Evolutionary conservation across 2,888 invertebrate species (phyloP).

Genomic region (Hypercompe scribonia): DNA sequence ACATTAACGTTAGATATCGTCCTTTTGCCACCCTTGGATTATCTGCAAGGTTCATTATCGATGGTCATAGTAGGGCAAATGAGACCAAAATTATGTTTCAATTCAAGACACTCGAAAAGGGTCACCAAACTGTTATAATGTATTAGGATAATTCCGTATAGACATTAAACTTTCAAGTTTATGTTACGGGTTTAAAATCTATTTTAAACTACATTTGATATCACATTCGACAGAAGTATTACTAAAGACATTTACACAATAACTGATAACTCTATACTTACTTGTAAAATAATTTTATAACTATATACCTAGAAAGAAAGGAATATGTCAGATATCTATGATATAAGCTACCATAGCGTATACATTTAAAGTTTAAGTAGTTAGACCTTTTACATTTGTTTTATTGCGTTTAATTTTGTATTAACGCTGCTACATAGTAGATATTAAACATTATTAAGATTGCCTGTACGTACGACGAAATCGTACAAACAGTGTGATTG

Average conservation of each 20-base stretch:
- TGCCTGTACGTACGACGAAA: too few relatives aligned
- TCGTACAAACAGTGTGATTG: too few relatives aligned
- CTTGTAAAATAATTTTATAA: neutral
- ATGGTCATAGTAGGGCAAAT: constrained; percentile 28
- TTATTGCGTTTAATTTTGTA: neutral
- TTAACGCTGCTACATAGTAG: too few relatives aligned
- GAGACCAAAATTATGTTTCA: constrained; percentile 37
- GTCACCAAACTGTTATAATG: constrained; percentile 13
- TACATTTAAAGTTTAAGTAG: neutral
- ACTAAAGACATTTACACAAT: neutral
- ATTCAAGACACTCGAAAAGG: constrained; percentile 15
- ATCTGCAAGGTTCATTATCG: constrained; percentile 40
- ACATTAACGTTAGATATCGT: constrained; percentile 45
- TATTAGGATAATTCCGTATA: neutral
- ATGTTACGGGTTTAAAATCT: too few relatives aligned
- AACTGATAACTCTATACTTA: neutral
- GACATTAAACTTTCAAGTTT: neutral
- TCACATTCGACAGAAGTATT: neutral
- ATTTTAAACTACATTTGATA: neutral
- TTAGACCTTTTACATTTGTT: neutral
- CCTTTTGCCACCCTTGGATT: constrained; percentile 35
- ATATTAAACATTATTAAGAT: too few relatives aligned
- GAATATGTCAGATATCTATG: too few relatives aligned
- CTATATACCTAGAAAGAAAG: neutral
- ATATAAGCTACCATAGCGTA: too few relatives aligned